phyloP scores from a whole-genome alignment of 2,888 invertebrate species.

The Chesias legatella region DNA sequence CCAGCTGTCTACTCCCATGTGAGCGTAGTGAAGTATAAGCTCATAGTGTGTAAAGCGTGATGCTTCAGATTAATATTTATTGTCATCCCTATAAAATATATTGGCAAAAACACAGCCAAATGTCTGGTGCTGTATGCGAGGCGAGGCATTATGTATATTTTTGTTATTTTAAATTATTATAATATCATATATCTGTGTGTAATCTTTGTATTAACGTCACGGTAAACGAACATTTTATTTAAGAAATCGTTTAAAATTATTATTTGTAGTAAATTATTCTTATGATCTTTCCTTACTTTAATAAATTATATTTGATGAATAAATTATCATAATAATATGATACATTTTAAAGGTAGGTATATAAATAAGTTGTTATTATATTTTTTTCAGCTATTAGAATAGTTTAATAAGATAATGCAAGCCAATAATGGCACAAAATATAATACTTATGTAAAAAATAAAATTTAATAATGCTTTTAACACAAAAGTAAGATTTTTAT shows the following conservation, averaged over 20 bases:
- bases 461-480: conserved; percentile 28
- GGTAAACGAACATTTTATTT: too few relatives aligned
- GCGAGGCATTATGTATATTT: too few relatives aligned
- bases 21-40: conserved; percentile 30
- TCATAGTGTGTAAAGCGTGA: conserved; percentile 17
- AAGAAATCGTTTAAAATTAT: too few relatives aligned
- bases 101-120: not conserved
- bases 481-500: conserved; percentile 29
- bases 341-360: conserved; percentile 39
- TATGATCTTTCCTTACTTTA: too few relatives aligned
- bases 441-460: conserved; percentile 9
- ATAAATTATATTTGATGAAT: too few relatives aligned
- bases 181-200: too few relatives aligned
- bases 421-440: conserved; percentile 29
- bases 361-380: conserved; percentile 32
- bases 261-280: too few relatives aligned
- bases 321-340: conserved; percentile 10
- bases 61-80: conserved; percentile 13
- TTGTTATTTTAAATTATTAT: too few relatives aligned
- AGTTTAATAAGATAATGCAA: conserved; percentile 36
- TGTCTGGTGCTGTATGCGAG: too few relatives aligned
- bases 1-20: conserved; percentile 77
- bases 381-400: conserved; percentile 47
- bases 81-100: not conserved
- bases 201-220: too few relatives aligned